A percentile compares a stretch with the other conserved stretches of the same genome.
Evolutionary conservation across 2,113 vertebrate genomes (phyloP).

Genomic region (Neoarius graeffei): DNA sequence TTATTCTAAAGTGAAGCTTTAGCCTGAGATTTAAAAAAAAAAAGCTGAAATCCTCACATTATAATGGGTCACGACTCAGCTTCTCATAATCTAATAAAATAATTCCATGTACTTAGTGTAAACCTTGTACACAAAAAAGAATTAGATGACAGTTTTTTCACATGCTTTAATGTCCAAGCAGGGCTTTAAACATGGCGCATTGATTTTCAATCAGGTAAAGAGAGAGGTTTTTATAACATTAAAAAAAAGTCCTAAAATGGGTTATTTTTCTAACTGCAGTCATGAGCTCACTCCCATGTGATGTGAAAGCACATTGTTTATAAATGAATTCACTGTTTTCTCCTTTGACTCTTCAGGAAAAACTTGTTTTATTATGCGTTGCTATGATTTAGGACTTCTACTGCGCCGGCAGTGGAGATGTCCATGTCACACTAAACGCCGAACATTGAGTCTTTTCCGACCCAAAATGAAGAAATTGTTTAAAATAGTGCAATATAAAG

Average conservation of each 20-base stretch:
- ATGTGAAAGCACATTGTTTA: conserved; percentile 26
- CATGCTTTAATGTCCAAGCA: neutral
- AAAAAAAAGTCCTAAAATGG: neutral
- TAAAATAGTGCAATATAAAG: neutral
- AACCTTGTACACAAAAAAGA: neutral
- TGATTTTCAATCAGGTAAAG: conserved; percentile 13
- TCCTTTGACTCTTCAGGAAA: neutral
- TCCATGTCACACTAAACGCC: neutral
- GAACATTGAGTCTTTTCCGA: neutral
- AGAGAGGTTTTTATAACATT: neutral
- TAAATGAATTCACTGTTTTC: neutral
- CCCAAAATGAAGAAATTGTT: neutral
- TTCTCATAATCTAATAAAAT: neutral
- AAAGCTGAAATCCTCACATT: neutral
- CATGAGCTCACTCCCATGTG: conserved; percentile 28
- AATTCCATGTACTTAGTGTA: neutral
- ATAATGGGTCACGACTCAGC: conserved; percentile 7
- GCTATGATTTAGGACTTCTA: neutral
- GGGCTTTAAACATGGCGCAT: neutral
- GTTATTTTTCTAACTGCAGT: conserved; percentile 16
- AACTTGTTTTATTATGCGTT: neutral
- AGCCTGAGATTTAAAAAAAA: neutral
- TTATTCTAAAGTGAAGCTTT: neutral
- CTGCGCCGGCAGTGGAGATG: neutral
- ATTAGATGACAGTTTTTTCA: neutral